A percentile compares a stretch with the other conserved stretches of the same genome.
These are phyloP conservation scores for Malachius bipustulatus DNA, from an alignment of 2,888 invertebrate genomes.

Conservation along the genomic window DNA sequence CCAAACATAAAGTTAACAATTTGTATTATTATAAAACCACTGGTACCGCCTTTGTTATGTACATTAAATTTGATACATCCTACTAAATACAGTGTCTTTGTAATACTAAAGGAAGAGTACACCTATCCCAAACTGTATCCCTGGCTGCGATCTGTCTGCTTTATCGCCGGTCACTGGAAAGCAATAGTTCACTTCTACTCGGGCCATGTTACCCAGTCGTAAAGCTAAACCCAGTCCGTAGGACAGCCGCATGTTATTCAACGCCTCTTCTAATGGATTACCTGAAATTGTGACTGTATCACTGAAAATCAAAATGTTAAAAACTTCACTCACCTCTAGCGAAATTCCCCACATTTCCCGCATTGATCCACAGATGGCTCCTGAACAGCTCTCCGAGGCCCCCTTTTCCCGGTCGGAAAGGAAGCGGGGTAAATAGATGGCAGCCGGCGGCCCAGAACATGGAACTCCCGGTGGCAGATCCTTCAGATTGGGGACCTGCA, in stretches of 20 bases:
- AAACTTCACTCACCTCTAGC: conserved; percentile 35
- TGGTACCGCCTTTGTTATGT: too few relatives aligned
- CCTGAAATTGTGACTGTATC: too few relatives aligned
- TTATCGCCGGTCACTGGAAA: conserved; percentile 53
- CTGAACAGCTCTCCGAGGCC: conserved; percentile 76
- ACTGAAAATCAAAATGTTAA: too few relatives aligned
- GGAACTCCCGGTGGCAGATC: conserved; percentile 60
- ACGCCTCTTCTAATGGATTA: conserved; percentile 6
- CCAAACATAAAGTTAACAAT: too few relatives aligned
- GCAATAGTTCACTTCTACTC: conserved; percentile 92
- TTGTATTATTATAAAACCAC: too few relatives aligned
- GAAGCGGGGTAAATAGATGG: conserved; percentile 83
- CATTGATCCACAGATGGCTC: conserved; percentile 81
- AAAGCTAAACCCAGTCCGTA: conserved; percentile 77
- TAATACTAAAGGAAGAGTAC: conserved; percentile 70
- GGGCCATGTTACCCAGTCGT: conserved; percentile 70
- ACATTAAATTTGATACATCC: too few relatives aligned
- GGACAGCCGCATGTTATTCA: conserved; percentile 53
- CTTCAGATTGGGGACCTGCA: conserved; percentile 75
- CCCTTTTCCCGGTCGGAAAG: conserved; percentile 67
- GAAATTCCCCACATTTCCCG: conserved; percentile 63
- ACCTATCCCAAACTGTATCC: conserved; percentile 77
- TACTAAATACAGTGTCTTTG: too few relatives aligned
- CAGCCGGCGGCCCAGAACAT: conserved; percentile 78
- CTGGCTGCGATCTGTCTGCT: conserved; percentile 53